Base-by-base conservation (phyloP, 2,797 vertebrate genomes). In the Zalophus californianus region DNA sequence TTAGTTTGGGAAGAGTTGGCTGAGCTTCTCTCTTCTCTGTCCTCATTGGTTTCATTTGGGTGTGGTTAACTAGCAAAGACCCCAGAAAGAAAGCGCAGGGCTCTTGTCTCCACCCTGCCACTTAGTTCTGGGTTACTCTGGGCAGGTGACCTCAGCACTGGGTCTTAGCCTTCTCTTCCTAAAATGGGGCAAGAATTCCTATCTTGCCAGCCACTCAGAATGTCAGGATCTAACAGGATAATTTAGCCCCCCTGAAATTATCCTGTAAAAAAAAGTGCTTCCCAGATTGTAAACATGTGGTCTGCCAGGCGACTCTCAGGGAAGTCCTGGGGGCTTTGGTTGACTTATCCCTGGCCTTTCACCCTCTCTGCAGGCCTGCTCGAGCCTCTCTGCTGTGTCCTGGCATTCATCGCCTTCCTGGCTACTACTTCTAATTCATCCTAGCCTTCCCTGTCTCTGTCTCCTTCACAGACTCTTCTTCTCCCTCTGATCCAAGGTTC, bases 181-280 rank as follows among this genome's bases (percentile, higher is more conserved):
- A 73, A 83, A 41, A 86, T 25, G 66, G 52, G 52, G 5, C 25
- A 70, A 91, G 35, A 78, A 79, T 93, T 50, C 35, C 56, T 38
- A 7, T 58, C 23, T 9, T 89, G 44, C 11, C 15, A 50, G 48
- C 48, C 64, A 54, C 73, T 86, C 38, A 50, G 82, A 75, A 64
- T 27, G 25, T 75, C 90, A 89, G 60, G 44, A 52, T 54, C 56
- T 94, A 75, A 68, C 58, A 78, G 62, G 48, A 72, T 90, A 64
- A 56, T 79, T 86, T 68, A 94, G 73, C 9, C 23, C 83, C 25
- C 77, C 80, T 7, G 10, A 62, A 82, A 58, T 88, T 48, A 78
- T 48, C 50, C 78, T 73, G 14, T 83, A 41, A 75, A 91, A 94
- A 94, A 86, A 93, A 86, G 54, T 32, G 13, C 38, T 78, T 93